Conservation (phyloP, 2,797 vertebrate species). For the Sciurus carolinensis region DNA sequence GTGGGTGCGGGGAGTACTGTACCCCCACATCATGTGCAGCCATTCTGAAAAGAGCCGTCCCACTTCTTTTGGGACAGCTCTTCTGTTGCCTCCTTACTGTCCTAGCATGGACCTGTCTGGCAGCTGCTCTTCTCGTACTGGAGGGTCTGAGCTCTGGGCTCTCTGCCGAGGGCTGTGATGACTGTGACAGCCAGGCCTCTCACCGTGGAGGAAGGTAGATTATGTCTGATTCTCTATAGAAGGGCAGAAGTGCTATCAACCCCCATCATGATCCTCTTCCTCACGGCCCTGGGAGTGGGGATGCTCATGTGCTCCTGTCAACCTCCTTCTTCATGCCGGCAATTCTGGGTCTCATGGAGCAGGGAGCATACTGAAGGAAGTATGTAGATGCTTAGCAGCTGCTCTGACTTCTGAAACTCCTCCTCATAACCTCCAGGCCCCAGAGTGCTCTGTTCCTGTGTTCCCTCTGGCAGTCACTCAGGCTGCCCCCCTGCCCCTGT, state of each 20-base stretch:
- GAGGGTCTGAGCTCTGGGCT: background rate
- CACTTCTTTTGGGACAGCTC: background rate
- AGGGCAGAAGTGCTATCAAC: accelerated
- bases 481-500: too few relatives aligned
- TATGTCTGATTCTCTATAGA: background rate
- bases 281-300: background rate
- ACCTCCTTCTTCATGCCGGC: background rate
- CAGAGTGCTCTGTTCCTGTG: background rate
- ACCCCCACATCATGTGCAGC: too few relatives aligned
- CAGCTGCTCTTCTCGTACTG: background rate
- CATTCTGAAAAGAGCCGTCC: too few relatives aligned
- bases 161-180: background rate
- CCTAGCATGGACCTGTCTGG: background rate
- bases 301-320: background rate
- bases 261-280: accelerated
- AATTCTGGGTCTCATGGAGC: background rate
- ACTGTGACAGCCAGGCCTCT: background rate
- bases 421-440: background rate
- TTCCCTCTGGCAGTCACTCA: background rate
- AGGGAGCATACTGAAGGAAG: background rate
- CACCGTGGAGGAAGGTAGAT: background rate
- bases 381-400: background rate
- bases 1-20: too few relatives aligned
- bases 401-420: background rate
- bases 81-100: too few relatives aligned